phyloP scores from a whole-genome alignment of 2,797 vertebrate species.

The Lutjanus argentimaculatus region DNA sequence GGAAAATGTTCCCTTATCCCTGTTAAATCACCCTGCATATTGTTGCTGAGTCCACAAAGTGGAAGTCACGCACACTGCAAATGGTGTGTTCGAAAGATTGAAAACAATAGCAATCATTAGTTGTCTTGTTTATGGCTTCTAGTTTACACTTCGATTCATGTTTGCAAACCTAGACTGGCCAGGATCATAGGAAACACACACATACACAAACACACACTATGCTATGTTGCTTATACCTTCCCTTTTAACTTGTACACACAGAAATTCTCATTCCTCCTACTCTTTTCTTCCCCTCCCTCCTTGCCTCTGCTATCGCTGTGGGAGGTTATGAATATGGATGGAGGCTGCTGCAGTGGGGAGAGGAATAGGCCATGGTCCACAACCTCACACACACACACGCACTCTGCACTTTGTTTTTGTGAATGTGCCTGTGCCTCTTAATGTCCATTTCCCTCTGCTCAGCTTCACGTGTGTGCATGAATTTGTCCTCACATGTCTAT shows the following conservation, averaged over 20 bases:
- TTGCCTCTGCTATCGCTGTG: slow-evolving; percentile 52
- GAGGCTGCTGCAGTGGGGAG: slow-evolving; percentile 66
- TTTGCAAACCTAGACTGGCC: slow-evolving; percentile 29
- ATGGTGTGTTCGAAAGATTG: slow-evolving; percentile 60
- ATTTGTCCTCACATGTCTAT: slow-evolving; percentile 32
- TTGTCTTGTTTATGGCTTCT: slow-evolving; percentile 53
- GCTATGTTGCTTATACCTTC: slow-evolving; percentile 37
- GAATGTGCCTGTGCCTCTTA: slow-evolving; percentile 26
- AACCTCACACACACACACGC: slow-evolving; percentile 36
- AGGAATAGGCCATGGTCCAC: slow-evolving; percentile 60
- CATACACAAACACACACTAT: slow-evolving; percentile 7
- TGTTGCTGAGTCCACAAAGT: slow-evolving; percentile 73
- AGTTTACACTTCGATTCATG: slow-evolving; percentile 40
- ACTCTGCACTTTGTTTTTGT: slow-evolving; percentile 34
- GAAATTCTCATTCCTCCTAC: slow-evolving; percentile 42
- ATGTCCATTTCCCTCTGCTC: slow-evolving; percentile 43
- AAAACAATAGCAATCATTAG: slow-evolving; percentile 53
- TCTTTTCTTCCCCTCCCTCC: slow-evolving; percentile 40
- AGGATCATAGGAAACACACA: slow-evolving; percentile 17
- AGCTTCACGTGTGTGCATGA: slow-evolving; percentile 40
- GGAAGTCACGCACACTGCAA: slow-evolving; percentile 51
- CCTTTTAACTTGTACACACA: slow-evolving; percentile 37
- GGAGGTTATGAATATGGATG: slow-evolving; percentile 82
- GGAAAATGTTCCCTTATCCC: slow-evolving; percentile 57
- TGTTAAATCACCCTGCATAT: slow-evolving; percentile 60